Percentiles rank a stretch among this genome's conserved stretches.
Evolutionary conservation across 2,888 invertebrate genomes (phyloP).

Genomic region (Phyto melanocephala): DNA sequence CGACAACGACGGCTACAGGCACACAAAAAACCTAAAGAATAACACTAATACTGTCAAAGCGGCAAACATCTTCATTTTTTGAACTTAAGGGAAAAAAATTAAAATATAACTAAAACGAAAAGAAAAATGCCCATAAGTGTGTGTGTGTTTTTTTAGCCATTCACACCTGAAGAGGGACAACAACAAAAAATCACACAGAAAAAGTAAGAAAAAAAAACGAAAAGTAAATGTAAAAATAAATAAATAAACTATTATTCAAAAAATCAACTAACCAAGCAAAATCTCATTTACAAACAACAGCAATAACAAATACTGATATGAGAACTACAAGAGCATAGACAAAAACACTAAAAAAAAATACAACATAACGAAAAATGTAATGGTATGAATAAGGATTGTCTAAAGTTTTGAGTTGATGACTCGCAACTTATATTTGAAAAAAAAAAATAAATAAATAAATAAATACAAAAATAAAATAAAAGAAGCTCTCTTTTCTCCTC

Average conservation of each 20-base stretch:
- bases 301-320: conserved; percentile 9
- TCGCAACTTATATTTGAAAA: conserved; percentile 39
- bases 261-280: conserved; percentile 51
- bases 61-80: conserved; percentile 66
- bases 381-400: conserved; percentile 42
- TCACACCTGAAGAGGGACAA: conserved; percentile 63
- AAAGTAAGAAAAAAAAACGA: not conserved
- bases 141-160: conserved; percentile 45
- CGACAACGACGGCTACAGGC: conserved; percentile 9
- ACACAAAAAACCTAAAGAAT: conserved; percentile 39
- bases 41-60: conserved; percentile 59
- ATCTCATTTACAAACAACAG: conserved; percentile 36
- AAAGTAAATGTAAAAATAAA: conserved; percentile 39
- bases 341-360: not conserved
- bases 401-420: conserved; percentile 53
- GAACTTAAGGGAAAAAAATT: conserved; percentile 34
- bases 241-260: conserved; percentile 46
- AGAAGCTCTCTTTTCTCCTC: not conserved
- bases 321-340: conserved; percentile 26
- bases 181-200: too few relatives aligned
- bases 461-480: too few relatives aligned
- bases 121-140: not conserved
- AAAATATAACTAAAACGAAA: not conserved
- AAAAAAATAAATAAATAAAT: not conserved
- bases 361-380: not conserved